Evolutionary conservation across 53 echinoderm and acorn worm species (phyloP), one percentile per base, ranked within the genome.

Genomic region (Antedon mediterranea): DNA sequence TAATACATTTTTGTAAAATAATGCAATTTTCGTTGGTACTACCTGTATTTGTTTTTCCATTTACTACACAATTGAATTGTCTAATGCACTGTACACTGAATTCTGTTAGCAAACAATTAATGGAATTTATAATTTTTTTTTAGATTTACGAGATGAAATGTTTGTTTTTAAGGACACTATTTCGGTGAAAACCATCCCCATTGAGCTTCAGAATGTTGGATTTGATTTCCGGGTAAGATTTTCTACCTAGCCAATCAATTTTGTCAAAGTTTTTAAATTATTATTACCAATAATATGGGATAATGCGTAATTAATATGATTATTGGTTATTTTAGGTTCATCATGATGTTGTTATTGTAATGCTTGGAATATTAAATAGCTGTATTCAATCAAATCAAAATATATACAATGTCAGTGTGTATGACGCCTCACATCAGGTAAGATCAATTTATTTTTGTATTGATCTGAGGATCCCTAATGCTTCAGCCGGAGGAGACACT

Each of bases 341-440:
- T 37, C 86, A 85, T 84, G 88, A 81, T 20, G 81, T 90, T 76
- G 84, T 93, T 43, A 72, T 93, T 28, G 75, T 73, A 30, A 84
- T 80, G 41, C 93, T 93, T 32, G 93, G 93, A 71, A 74, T 90
- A 4, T 86, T 84, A 73, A 82, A 82, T 29, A 74, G 72, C 27
- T 34, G 43, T 28, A 77, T 78, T 26, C 78, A 74, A 28, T 82
- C 70, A 32, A 57, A 72, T 74, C 75, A 72, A 43, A 82, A 79
- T 72, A 28, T 80, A 34, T 31, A 82, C 43, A 84, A 57, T 30
- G 89, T 88, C 3, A 84, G 78, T 18, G 75, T 93, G 34, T 88
- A 77, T 81, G 93, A 93, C 43, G 84, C 88, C 14, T 83, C 84
- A 81, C 86, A 82, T 71, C 71, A 89, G 81, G 89, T 89, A 72